Evolutionary conservation across 2,888 invertebrate genomes (phyloP).

Genomic region (Mythimna ferrago): DNA sequence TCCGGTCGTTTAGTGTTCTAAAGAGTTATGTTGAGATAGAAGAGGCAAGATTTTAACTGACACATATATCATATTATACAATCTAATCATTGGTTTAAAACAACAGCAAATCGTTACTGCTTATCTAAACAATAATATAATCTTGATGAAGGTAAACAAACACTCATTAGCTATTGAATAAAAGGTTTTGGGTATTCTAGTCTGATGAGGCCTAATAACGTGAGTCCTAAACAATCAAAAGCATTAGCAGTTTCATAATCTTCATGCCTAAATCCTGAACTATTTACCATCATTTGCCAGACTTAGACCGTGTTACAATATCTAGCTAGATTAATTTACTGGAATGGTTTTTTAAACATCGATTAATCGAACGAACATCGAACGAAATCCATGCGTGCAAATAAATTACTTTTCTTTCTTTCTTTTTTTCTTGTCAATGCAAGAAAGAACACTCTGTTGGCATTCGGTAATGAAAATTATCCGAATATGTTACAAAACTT

Average conservation of each 20-base stretch:
- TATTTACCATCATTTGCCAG: background rate
- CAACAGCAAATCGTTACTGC: background rate
- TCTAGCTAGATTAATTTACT: background rate
- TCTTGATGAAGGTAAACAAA: background rate
- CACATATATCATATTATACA: background rate
- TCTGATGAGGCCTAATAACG: background rate
- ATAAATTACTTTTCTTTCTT: too few species aligned
- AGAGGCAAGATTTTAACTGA: background rate
- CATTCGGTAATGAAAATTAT: too few species aligned
- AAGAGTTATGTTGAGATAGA: background rate
- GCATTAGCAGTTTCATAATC: background rate
- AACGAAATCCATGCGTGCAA: too few species aligned
- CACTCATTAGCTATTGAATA: background rate
- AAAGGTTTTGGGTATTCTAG: background rate
- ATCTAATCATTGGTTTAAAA: background rate
- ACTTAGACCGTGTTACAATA: background rate
- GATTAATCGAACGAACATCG: constrained; percentile 13
- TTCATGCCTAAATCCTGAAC: background rate
- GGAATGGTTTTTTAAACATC: constrained; percentile 1
- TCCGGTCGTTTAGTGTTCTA: too few species aligned
- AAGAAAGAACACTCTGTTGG: too few species aligned
- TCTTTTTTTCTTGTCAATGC: too few species aligned
- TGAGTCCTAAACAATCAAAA: constrained; percentile 7
- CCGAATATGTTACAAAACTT: too few species aligned
- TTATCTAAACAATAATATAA: background rate